Conservation (phyloP, 2,113 vertebrate species). For the Colinus virginianus region DNA sequence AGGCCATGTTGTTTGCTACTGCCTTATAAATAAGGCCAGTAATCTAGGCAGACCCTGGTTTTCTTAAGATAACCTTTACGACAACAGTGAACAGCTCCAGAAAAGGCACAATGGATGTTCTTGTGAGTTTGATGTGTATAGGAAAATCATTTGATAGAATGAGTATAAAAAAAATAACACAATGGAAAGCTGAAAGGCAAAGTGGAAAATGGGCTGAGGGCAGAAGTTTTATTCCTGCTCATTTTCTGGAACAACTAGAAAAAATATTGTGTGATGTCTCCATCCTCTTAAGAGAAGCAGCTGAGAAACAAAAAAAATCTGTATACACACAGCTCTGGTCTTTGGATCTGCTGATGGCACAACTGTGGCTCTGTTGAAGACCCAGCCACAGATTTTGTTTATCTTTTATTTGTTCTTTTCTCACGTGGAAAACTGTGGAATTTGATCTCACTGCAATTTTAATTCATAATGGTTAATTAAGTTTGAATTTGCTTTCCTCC, state of each 20-base stretch:
- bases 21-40: neutral
- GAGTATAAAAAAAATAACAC: neutral
- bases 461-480: neutral
- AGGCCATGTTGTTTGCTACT: neutral
- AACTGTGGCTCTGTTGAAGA: neutral
- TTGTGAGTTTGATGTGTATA: neutral
- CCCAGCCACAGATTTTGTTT: neutral
- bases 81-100: neutral
- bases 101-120: neutral
- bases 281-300: neutral
- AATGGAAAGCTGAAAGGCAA: neutral
- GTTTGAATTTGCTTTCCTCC: neutral
- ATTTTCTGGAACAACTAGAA: neutral
- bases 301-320: neutral
- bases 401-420: neutral
- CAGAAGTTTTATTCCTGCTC: neutral
- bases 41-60: neutral
- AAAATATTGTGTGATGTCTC: neutral
- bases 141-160: neutral
- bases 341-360: neutral
- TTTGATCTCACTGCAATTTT: neutral
- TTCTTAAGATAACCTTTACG: neutral
- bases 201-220: neutral
- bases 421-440: fast-evolving
- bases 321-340: neutral